Percentiles rank a stretch among this genome's conserved stretches.
These are phyloP conservation scores for Melanostigma gelatinosum DNA, from an alignment of 2,113 vertebrate genomes.

Conservation along the genomic window DNA sequence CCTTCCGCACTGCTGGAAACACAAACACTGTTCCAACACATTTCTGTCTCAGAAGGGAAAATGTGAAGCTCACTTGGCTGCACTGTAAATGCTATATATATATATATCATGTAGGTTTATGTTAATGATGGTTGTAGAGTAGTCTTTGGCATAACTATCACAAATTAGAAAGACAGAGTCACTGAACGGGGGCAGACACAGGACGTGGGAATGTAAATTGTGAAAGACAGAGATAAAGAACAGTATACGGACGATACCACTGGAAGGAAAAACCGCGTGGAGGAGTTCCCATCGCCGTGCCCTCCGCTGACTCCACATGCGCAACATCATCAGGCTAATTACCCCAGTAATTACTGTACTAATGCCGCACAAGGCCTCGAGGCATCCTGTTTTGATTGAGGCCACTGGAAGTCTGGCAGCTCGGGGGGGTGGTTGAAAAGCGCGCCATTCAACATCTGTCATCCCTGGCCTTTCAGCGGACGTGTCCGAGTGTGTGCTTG, in stretches of 20 bases:
- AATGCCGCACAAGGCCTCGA: constrained; percentile 54
- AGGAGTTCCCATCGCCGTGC: constrained; percentile 29
- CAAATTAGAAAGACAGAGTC: background rate
- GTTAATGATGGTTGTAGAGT: background rate
- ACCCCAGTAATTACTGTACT: constrained; percentile 54
- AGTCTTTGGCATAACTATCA: background rate
- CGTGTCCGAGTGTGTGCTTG: constrained; percentile 3
- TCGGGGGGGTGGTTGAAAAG: background rate
- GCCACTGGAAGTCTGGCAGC: constrained; percentile 23
- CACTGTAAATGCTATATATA: background rate
- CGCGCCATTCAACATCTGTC: constrained; percentile 17
- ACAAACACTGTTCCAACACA: background rate
- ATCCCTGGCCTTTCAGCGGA: constrained; percentile 15
- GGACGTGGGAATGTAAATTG: background rate
- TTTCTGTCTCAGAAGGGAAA: background rate
- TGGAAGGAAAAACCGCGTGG: constrained; percentile 21
- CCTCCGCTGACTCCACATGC: constrained; percentile 30
- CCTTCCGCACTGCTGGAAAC: background rate
- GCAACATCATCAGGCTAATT: constrained; percentile 62
- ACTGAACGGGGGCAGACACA: background rate
- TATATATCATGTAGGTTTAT: background rate
- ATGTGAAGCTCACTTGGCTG: background rate
- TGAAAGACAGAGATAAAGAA: background rate
- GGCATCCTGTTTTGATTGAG: constrained; percentile 53
- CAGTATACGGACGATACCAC: constrained; percentile 2